Percentiles rank a stretch among this genome's conserved stretches.
Evolutionary conservation across 2,113 vertebrate genomes (phyloP).

Genomic region (Triplophysa rosa): DNA sequence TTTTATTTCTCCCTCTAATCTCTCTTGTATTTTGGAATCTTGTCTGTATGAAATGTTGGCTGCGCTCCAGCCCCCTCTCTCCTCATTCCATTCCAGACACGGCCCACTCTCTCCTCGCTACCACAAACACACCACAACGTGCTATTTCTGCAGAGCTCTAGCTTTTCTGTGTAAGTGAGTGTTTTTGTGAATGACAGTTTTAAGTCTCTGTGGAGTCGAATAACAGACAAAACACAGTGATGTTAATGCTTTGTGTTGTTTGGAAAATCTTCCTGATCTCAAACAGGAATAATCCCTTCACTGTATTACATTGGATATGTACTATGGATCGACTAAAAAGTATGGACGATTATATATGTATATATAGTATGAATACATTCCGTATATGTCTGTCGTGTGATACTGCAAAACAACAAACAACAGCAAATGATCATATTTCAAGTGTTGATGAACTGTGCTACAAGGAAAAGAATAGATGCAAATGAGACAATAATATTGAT

Average conservation of each 20-base stretch:
- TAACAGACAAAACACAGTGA: neutral
- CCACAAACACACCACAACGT: constrained; percentile 15
- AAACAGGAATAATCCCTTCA: neutral
- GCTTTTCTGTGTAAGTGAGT: constrained; percentile 13
- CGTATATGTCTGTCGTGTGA: too few relatives aligned
- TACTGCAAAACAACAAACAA: too few relatives aligned
- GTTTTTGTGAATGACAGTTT: neutral
- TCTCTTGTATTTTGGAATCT: constrained; percentile 14
- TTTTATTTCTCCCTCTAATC: constrained; percentile 17
- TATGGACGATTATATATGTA: too few relatives aligned
- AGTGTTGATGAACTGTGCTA: too few relatives aligned
- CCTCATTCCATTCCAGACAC: constrained; percentile 28
- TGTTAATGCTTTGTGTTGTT: neutral
- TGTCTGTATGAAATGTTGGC: constrained; percentile 11
- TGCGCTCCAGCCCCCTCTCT: constrained; percentile 13
- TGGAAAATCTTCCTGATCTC: neutral
- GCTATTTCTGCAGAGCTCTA: constrained; percentile 10
- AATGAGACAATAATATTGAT: too few relatives aligned
- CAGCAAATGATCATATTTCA: too few relatives aligned
- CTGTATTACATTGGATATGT: too few relatives aligned
- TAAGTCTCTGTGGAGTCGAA: neutral
- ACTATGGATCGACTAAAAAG: too few relatives aligned
- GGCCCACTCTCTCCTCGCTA: constrained; percentile 25
- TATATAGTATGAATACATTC: too few relatives aligned
- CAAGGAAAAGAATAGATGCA: too few relatives aligned